phyloP scores from a whole-genome alignment of 2,888 invertebrate species.

The Schrankia costaestrigalis region DNA sequence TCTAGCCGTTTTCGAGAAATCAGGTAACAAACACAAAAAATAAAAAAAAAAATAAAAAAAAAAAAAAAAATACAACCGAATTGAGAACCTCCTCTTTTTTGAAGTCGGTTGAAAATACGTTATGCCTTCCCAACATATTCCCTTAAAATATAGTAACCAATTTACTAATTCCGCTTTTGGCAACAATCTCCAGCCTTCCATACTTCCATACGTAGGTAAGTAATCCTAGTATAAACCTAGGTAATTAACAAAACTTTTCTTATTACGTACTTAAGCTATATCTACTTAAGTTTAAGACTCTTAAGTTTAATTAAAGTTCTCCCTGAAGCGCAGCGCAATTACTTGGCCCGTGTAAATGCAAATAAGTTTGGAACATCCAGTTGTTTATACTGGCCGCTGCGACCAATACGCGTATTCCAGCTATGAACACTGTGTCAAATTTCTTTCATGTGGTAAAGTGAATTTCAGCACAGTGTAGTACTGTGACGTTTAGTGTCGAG shows the following conservation, averaged over 20 bases:
- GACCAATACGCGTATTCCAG: constrained; percentile 38
- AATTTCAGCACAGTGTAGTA: constrained; percentile 15
- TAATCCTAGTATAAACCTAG: constrained; percentile 41
- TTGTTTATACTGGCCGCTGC: constrained; percentile 64
- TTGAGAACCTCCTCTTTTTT: too few relatives aligned
- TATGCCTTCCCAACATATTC: constrained; percentile 4
- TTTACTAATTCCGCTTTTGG: constrained; percentile 33
- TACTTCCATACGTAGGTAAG: constrained; percentile 16
- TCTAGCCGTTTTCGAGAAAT: too few relatives aligned
- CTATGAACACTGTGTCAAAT: constrained; percentile 30
- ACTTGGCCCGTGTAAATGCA: constrained; percentile 78
- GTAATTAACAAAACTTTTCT: constrained; percentile 67
- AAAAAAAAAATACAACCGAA: too few relatives aligned
- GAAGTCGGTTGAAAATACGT: constrained; percentile 12
- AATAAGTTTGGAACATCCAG: constrained; percentile 71
- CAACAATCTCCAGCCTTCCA: constrained; percentile 23
- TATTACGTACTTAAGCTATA: constrained; percentile 65
- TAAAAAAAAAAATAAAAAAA: too few relatives aligned
- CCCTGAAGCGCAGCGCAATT: constrained; percentile 77
- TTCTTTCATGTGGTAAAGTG: constrained; percentile 16
- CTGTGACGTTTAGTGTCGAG: constrained; percentile 18
- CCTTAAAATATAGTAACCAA: constrained; percentile 24
- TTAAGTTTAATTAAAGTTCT: constrained; percentile 77
- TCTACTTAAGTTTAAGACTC: constrained; percentile 67
- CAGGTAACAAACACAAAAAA: too few relatives aligned